Conservation (phyloP, 2,113 vertebrate genomes). For the Spermophilus dauricus region DNA sequence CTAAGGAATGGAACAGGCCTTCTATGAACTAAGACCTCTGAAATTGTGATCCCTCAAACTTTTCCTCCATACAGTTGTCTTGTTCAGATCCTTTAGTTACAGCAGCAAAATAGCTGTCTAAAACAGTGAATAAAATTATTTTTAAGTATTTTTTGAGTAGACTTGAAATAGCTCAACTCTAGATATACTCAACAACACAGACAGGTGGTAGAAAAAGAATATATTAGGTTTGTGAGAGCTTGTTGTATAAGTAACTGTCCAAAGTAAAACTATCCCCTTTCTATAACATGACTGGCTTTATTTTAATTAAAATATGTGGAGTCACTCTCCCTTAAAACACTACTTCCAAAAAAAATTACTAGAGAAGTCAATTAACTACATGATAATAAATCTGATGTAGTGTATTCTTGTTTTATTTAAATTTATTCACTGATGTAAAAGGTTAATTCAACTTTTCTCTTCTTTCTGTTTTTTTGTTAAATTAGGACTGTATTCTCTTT, state of each 20-base stretch:
- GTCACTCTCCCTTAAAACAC: not conserved
- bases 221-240: not conserved
- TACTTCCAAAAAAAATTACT: constrained; percentile 65
- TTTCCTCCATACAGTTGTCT: too few relatives aligned
- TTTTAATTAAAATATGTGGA: constrained; percentile 33
- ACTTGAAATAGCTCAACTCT: constrained; percentile 7
- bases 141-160: not conserved
- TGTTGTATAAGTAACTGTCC: not conserved
- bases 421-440: constrained; percentile 64
- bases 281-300: not conserved
- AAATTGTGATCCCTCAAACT: too few relatives aligned
- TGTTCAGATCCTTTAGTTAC: too few relatives aligned
- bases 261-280: not conserved
- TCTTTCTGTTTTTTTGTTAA: constrained; percentile 58
- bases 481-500: constrained; percentile 41
- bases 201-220: not conserved
- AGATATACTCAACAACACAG: not conserved
- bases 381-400: constrained; percentile 68
- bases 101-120: too few relatives aligned
- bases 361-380: constrained; percentile 59
- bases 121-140: not conserved
- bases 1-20: too few relatives aligned
- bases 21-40: too few relatives aligned
- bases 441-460: constrained; percentile 71
- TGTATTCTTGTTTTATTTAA: constrained; percentile 67